phyloP scores from a whole-genome alignment of 2,113 vertebrate species.

The Catagonus wagneri region DNA sequence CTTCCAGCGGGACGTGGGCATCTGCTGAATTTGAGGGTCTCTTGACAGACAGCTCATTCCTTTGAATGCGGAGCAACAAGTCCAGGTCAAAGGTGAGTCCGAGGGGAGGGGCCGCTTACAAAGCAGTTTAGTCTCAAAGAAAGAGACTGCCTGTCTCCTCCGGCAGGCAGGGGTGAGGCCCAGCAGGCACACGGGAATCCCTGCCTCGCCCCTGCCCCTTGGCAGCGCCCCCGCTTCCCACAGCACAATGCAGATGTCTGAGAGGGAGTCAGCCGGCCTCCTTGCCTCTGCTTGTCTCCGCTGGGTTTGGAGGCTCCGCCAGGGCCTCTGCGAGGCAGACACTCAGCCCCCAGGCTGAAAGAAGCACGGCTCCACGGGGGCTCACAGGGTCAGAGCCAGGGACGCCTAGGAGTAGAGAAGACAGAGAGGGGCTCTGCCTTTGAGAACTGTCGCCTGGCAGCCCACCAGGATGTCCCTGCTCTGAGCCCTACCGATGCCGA shows the following conservation, averaged over 20 bases:
- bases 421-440: background rate
- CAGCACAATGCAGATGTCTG: background rate
- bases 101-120: background rate
- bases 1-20: background rate
- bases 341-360: constrained; percentile 4
- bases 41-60: background rate
- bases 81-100: background rate
- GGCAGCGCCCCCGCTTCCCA: background rate
- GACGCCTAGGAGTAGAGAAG: background rate
- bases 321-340: background rate
- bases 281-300: background rate
- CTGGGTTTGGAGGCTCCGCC: background rate
- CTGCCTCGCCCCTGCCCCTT: background rate
- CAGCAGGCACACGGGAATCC: background rate
- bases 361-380: background rate
- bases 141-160: background rate
- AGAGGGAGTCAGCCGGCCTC: background rate
- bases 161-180: background rate
- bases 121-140: background rate
- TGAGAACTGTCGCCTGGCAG: constrained; percentile 54
- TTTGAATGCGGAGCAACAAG: background rate
- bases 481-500: background rate
- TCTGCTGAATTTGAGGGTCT: too few species aligned
- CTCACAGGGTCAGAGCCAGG: background rate
- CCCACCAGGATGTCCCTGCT: background rate